Conservation (phyloP, 2,113 vertebrate species). For the Petromus typicus region DNA sequence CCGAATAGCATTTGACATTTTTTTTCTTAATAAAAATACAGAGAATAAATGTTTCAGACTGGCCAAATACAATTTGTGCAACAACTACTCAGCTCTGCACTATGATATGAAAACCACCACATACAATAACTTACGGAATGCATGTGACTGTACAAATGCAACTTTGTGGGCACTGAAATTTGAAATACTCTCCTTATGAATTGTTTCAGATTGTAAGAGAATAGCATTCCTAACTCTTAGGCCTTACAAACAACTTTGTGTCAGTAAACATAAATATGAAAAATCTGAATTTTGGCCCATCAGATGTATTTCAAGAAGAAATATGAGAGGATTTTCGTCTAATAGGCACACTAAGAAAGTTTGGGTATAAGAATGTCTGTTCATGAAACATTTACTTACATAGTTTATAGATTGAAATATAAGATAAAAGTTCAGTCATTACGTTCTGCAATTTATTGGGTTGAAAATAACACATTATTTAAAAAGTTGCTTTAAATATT, state of each 20-base stretch:
- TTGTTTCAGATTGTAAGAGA: not conserved
- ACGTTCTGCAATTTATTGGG: not conserved
- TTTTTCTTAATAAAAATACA: not conserved
- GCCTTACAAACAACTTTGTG: not conserved
- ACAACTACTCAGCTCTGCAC: too few species aligned
- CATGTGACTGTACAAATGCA: too few species aligned
- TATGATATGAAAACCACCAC: too few species aligned
- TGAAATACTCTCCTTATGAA: not conserved
- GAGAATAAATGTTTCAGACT: not conserved
- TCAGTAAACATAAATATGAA: not conserved
- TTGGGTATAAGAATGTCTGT: not conserved
- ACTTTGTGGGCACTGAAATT: too few species aligned
- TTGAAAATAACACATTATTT: not conserved
- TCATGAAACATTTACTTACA: not conserved
- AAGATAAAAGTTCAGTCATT: not conserved
- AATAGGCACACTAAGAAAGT: not conserved
- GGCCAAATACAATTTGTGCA: not conserved
- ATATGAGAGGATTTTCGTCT: not conserved
- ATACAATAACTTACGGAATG: too few species aligned
- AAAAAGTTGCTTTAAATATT: not conserved
- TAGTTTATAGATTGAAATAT: not conserved
- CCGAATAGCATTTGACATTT: not conserved
- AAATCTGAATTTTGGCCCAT: not conserved
- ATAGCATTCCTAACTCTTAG: not conserved
- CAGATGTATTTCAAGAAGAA: not conserved